Percentiles rank a stretch among this genome's conserved stretches.
Conservation (phyloP, 2,888 invertebrate species). For the Eudasyphora cyanicolor region DNA sequence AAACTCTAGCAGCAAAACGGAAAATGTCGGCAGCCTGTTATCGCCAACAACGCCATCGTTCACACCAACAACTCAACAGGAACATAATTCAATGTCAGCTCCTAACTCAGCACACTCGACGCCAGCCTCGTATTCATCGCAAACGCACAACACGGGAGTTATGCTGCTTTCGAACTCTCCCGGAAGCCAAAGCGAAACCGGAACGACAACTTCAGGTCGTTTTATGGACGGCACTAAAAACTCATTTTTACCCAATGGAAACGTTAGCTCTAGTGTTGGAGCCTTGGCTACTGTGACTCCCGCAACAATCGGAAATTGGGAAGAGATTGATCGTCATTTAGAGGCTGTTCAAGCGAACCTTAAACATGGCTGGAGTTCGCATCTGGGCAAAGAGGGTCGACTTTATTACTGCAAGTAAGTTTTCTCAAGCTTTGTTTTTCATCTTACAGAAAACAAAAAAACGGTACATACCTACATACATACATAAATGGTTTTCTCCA, state of each 20-base stretch:
- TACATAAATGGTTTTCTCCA: background rate
- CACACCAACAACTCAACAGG: slow-evolving; percentile 29
- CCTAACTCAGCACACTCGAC: slow-evolving; percentile 34
- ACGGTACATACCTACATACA: too few species aligned
- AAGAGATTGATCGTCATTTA: slow-evolving; percentile 79
- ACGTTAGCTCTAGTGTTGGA: slow-evolving; percentile 37
- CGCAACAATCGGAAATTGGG: slow-evolving; percentile 73
- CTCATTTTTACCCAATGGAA: slow-evolving; percentile 42
- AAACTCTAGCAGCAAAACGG: slow-evolving; percentile 51
- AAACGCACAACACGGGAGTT: slow-evolving; percentile 39
- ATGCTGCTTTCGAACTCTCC: slow-evolving; percentile 60
- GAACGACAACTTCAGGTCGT: slow-evolving; percentile 63
- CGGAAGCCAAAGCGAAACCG: slow-evolving; percentile 73
- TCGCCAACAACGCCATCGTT: slow-evolving; percentile 23
- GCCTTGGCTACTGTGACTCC: slow-evolving; percentile 54
- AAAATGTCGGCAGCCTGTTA: slow-evolving; percentile 57
- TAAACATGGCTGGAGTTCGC: slow-evolving; percentile 89
- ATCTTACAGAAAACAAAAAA: background rate
- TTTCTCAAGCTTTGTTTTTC: background rate
- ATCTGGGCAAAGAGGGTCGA: slow-evolving; percentile 88
- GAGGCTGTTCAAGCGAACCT: slow-evolving; percentile 83
- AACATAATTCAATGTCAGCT: slow-evolving; percentile 54
- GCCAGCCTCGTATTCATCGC: slow-evolving; percentile 33
- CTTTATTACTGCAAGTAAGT: slow-evolving; percentile 96
- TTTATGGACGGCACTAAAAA: slow-evolving; percentile 56